These are phyloP conservation scores for Phalacrocorax pelagicus DNA, from an alignment of 2,113 vertebrate genomes.

Conservation along the genomic window DNA sequence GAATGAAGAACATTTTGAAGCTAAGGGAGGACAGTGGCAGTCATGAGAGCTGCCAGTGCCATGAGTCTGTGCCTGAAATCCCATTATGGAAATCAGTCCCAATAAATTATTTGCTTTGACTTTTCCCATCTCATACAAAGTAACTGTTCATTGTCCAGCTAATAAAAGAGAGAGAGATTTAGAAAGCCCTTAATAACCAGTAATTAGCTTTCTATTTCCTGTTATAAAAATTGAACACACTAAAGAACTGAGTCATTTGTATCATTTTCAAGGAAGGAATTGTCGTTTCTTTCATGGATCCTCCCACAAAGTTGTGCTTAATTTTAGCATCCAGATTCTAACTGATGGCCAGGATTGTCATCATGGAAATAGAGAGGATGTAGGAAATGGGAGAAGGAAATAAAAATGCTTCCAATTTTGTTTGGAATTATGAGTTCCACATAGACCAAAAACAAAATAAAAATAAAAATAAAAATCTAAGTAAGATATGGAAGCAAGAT, in stretches of 20 bases:
- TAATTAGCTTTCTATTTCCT: constrained; percentile 82
- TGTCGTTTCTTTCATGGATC: constrained; percentile 39
- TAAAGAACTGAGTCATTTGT: constrained; percentile 59
- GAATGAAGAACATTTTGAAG: constrained; percentile 44
- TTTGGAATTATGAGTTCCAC: constrained; percentile 2
- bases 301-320: constrained; percentile 51
- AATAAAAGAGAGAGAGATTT: constrained; percentile 55
- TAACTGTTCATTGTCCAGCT: constrained; percentile 75
- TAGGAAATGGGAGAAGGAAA: constrained; percentile 25
- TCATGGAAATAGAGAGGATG: constrained; percentile 43
- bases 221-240: constrained; percentile 75
- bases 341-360: constrained; percentile 13
- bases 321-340: constrained; percentile 67
- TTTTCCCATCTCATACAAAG: constrained; percentile 67
- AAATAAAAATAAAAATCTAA: background rate
- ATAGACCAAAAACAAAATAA: background rate
- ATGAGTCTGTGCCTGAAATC: constrained; percentile 58
- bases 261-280: constrained; percentile 55
- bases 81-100: constrained; percentile 69
- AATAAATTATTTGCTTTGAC: constrained; percentile 80
- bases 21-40: constrained; percentile 11
- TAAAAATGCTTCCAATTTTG: background rate
- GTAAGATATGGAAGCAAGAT: background rate
- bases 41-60: constrained; percentile 50
- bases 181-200: constrained; percentile 74